Evolutionary conservation across 2,113 vertebrate genomes (phyloP), one percentile per base, ranked within the genome.

Genomic region (Cryptotis parvus): DNA sequence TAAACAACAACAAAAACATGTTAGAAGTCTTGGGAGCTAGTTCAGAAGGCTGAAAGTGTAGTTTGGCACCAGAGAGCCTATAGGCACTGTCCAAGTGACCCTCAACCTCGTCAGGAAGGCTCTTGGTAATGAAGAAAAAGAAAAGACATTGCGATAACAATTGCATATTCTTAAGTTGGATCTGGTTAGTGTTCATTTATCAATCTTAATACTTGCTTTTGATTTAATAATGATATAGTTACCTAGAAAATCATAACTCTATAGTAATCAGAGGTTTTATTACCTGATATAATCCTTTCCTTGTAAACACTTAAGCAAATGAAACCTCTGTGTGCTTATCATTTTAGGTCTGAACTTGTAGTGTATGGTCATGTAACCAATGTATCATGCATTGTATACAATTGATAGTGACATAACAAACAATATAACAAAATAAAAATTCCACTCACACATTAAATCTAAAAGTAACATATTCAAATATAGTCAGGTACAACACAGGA

Each of bases 191-290:
- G 66, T 2, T 49, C 14, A 66, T 29, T 4, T 31, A 33, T 73
- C 45, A 65, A 58, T 84, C 68, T 78, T 37, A 49, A 45, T 68
- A 73, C 10, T 11, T 84, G 10, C 11, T 91, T 82, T 88, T 91
- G 35, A 83, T 68, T 29, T 3, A 14, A 78, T 27, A 73, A 27
- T 29, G 3, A 14, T 87, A n/a, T 73, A 27, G 24, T 76, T 69
- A 72, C 4, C 2, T 16, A 29, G 55, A 18, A 78, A 15, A 83
- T 87, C 43, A 66, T 27, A 66, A 10, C 22, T 61, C 15, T 84
- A 33, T 9, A n/a, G 20, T 79, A 35, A 68, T 39, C 27, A 68
- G 12, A 15, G 27, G 6, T 66, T 37, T 9, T 5, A 12, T 37
- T 52, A 91, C 39, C 58, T 79, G 37, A 69, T 26, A 22, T 58